A percentile compares a stretch with the other conserved stretches of the same genome.
These are phyloP conservation scores for Sternarchorhynchus goeldii DNA, from an alignment of 2,797 vertebrate genomes.

Conservation along the genomic window DNA sequence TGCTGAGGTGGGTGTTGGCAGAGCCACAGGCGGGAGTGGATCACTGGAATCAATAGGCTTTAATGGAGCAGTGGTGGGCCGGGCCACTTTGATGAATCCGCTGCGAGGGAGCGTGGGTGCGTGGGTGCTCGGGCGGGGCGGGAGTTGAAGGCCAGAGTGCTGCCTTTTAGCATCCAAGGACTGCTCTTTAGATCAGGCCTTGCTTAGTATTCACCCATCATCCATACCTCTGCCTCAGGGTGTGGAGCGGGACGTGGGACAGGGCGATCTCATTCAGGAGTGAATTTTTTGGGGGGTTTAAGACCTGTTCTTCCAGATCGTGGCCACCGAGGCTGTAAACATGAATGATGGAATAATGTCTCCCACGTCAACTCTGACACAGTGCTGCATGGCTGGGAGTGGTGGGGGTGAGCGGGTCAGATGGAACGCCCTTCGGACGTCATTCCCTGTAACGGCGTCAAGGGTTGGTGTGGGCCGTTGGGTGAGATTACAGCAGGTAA, in stretches of 20 bases:
- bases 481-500: not conserved
- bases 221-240: constrained; percentile 64
- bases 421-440: not conserved
- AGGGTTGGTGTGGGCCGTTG: too few relatives aligned
- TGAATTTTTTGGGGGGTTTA: constrained; percentile 54
- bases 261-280: constrained; percentile 42
- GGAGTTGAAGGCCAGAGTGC: constrained; percentile 71
- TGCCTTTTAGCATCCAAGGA: constrained; percentile 74
- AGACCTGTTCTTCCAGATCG: constrained; percentile 77
- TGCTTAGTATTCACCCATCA: constrained; percentile 73
- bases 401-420: not conserved
- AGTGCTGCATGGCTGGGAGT: constrained; percentile 18
- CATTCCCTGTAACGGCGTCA: not conserved
- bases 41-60: constrained; percentile 69
- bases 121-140: constrained; percentile 57
- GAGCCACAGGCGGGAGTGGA: constrained; percentile 52
- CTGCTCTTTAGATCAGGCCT: constrained; percentile 75
- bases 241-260: constrained; percentile 66
- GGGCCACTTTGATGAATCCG: constrained; percentile 71
- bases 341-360: constrained; percentile 64
- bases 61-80: constrained; percentile 57
- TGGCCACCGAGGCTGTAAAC: constrained; percentile 60
- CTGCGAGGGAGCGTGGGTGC: too few relatives aligned
- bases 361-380: constrained; percentile 56
- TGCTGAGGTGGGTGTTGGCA: constrained; percentile 50